A percentile compares a stretch with the other conserved stretches of the same genome.
phyloP scores from a whole-genome alignment of 2,797 vertebrate genomes.

The Hoplostethus mediterraneus region DNA sequence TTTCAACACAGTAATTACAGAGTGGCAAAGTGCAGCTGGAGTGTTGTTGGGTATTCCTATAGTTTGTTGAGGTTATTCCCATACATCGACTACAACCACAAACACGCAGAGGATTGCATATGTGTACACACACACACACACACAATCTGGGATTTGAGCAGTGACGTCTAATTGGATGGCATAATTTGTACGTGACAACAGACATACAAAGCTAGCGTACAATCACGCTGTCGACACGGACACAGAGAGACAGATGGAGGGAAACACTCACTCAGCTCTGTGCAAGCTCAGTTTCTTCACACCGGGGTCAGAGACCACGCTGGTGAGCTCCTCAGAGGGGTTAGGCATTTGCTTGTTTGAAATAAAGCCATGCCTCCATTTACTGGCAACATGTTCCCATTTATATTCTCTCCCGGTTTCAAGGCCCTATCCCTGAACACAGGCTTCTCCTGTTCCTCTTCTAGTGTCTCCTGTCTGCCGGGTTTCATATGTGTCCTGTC shows the following conservation, averaged over 20 bases:
- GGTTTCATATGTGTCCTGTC: slow-evolving; percentile 27
- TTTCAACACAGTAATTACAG: slow-evolving; percentile 59
- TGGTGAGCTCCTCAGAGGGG: slow-evolving; percentile 11
- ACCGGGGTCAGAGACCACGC: slow-evolving; percentile 42
- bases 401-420: slow-evolving; percentile 19
- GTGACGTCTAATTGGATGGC: slow-evolving; percentile 54
- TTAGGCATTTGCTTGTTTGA: slow-evolving; percentile 16
- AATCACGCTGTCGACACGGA: slow-evolving; percentile 66
- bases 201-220: slow-evolving; percentile 58
- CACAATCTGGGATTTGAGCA: slow-evolving; percentile 31
- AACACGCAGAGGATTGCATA: slow-evolving; percentile 22
- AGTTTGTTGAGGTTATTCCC: slow-evolving; percentile 41
- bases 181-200: slow-evolving; percentile 61
- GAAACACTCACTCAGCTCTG: slow-evolving; percentile 53
- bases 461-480: slow-evolving; percentile 35
- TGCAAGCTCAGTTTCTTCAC: slow-evolving; percentile 40
- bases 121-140: slow-evolving; percentile 1
- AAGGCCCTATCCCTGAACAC: slow-evolving; percentile 25
- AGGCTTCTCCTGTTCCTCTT: slow-evolving; percentile 5
- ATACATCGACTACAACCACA: slow-evolving; percentile 43
- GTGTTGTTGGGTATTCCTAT: slow-evolving; percentile 43
- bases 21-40: slow-evolving; percentile 48
- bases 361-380: slow-evolving; percentile 39
- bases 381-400: slow-evolving; percentile 29
- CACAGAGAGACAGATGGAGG: slow-evolving; percentile 52